Base-by-base conservation (phyloP, 2,113 vertebrate species). In the Cyanoderma ruficeps region DNA sequence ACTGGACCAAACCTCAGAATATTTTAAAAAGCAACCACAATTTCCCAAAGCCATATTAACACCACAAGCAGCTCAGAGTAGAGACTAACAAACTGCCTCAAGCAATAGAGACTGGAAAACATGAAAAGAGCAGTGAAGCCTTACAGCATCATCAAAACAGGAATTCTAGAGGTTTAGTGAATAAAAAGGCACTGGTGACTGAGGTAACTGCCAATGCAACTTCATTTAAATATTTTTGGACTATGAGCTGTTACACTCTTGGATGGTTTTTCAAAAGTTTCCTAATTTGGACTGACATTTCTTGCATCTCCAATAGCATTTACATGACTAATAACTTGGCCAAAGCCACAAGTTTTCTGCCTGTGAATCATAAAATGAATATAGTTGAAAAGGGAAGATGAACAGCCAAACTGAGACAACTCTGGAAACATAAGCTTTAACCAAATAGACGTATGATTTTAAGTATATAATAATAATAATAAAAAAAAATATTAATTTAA, bases 301-400 rank as follows among this genome's bases (percentile, higher is more conserved):
- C 70, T 96, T 85, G 70, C 82, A 93, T 91, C 64, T 96, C 44
- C 83, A 84, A 94, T 68, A 94, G 41, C 92, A 95, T 92, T 90
- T 93, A 83, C 52, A 71, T 97, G 92, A 95, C 85, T 97, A 96
- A 96, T 63, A 90, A 68, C 85, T 93, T 96, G 95, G 93, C 90
- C 80, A 7, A 88, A 92, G 57, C 0, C 0, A 83, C 6, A 77
- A 47, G 52, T 60, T 94, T 90, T 87, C 55, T 83, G 79, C 63
- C 49, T 78, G 23, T 95, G 94, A 95, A 93, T 97, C 94, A 96
- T 75, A 80, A 89, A 96, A 69, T 13, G 15, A 72, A 83, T 52
- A 59, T 25, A 87, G 37, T 76, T 91, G 55, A 78, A 89, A 89
- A 68, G 27, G 31, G 52, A 95, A 89, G 39, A 86, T 83, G 69